Base-by-base conservation (phyloP, 1,140 invertebrate species). In the Helicorthomorpha holstii region DNA sequence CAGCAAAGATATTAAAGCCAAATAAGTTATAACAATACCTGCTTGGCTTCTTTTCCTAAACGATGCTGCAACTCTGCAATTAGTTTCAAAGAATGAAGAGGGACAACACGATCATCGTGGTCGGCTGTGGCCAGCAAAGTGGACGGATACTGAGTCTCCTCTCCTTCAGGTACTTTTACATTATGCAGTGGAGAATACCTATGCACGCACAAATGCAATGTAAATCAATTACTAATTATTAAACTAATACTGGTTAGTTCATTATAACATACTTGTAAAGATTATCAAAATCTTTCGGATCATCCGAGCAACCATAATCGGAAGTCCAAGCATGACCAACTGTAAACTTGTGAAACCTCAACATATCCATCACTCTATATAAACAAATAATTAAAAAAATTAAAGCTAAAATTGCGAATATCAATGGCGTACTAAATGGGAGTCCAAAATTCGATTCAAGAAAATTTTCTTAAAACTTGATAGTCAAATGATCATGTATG, bases 341-440 rank as follows among this genome's bases (percentile, higher is more conserved):
- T 1, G 94, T 98, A 65, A 98, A 98, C 69, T 96, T 96, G 69
- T 98, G 90, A 70, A 91, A 98, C 41, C 92, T 76, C 43, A 98
- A 68, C 89, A 98, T 93, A 69, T 99, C 95, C 69, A 97, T 75
- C 0, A 98, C 94, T 27, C 92, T 93, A 65, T 42, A 69, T 50
- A 60, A 50, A 49, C 25, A n/a, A n/a, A n/a, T n/a, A n/a, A n/a
- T n/a, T n/a, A n/a, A n/a, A n/a, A n/a, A n/a, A n/a, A n/a, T n/a
- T n/a, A n/a, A n/a, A n/a, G n/a, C n/a, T n/a, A n/a, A n/a, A n/a
- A n/a, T n/a, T n/a, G n/a, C n/a, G n/a, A n/a, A n/a, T n/a, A n/a
- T n/a, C n/a, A n/a, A n/a, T n/a, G n/a, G n/a, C n/a, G n/a, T n/a
- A n/a, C n/a, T n/a, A n/a, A n/a, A n/a, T n/a, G n/a, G n/a, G n/a